A percentile compares a stretch with the other conserved stretches of the same genome.
Conservation (phyloP, 2,888 invertebrate genomes). For the Boloria euphrosyne region DNA sequence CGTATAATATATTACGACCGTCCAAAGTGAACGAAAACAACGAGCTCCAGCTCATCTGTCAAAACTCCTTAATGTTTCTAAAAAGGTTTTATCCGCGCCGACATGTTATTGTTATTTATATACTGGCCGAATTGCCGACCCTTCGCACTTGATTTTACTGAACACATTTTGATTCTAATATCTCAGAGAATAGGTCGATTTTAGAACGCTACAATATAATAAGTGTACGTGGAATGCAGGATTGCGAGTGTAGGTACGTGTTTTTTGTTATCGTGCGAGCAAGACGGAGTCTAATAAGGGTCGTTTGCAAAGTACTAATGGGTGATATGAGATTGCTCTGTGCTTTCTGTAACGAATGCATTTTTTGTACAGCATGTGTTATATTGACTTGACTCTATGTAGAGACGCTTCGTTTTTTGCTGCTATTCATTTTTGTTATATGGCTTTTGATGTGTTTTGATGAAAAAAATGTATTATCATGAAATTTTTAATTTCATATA, state of each 20-base stretch:
- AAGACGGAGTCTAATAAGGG: slow-evolving; percentile 57
- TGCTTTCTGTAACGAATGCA: slow-evolving; percentile 31
- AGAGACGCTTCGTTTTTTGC: neutral
- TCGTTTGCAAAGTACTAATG: slow-evolving; percentile 77
- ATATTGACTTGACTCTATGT: slow-evolving; percentile 16
- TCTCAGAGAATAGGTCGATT: slow-evolving; percentile 45
- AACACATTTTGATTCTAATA: slow-evolving; percentile 51
- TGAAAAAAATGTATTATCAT: too few species aligned
- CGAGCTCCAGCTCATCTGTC: slow-evolving; percentile 66
- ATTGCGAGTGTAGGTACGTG: slow-evolving; percentile 76
- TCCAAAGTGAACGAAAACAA: slow-evolving; percentile 51
- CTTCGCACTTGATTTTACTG: slow-evolving; percentile 65
- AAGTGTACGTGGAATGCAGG: slow-evolving; percentile 63
- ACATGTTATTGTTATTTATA: slow-evolving; percentile 77
- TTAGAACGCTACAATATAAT: slow-evolving; percentile 41
- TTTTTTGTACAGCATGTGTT: slow-evolving; percentile 27
- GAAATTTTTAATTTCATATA: too few species aligned
- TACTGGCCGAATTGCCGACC: slow-evolving; percentile 74
- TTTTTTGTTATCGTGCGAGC: slow-evolving; percentile 75
- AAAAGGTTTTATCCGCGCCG: slow-evolving; percentile 67
- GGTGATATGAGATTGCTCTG: slow-evolving; percentile 61
- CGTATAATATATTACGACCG: slow-evolving; percentile 3
- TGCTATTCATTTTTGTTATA: neutral
- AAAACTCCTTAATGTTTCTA: slow-evolving; percentile 72
- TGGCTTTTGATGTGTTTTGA: too few species aligned